Base-by-base conservation (phyloP, 1,140 invertebrate genomes). In the Apis dorsata region DNA sequence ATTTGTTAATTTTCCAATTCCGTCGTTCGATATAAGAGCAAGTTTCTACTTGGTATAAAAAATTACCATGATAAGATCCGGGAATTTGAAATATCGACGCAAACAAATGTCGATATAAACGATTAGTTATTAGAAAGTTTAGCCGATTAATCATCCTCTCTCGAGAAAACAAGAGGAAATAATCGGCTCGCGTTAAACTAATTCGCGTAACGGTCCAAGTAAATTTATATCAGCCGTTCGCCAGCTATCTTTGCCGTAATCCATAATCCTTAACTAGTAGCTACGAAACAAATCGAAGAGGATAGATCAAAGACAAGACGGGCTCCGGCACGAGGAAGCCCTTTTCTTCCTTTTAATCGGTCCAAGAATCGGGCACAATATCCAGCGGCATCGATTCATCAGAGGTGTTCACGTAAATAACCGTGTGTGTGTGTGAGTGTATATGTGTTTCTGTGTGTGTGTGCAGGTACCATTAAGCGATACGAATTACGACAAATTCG, bases 401-500 rank as follows among this genome's bases (percentile, higher is more conserved):
- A 87, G 59, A 28, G 72, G 13, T 74, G 66, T 65, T 74, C 76
- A 72, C 89, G 81, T 80, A 91, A 91, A 91, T 92, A 89, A 86
- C 80, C 78, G 70, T 34, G 34, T 4, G 34, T 44, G 34, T 44
- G 0, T 24, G 24, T 24, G 24, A 0, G 24, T 24, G 24, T 24
- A 24, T 24, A 24, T 24, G 24, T 24, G 24, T 24, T 24, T 24
- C 24, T 44, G 34, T 44, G 0, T 7, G 34, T 70, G 78, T 86
- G 86, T 86, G 34, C 34, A 85, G 83, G 73, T 68, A 82, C 74
- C 85, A 86, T 91, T 91, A 90, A 86, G 87, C 86, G 84, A 90
- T 91, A 91, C 90, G 89, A 91, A 92, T 92, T 91, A 85, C 91
- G 89, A 92, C 91, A 92, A 92, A 91, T 92, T 92, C 88, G 86